phyloP scores from a whole-genome alignment of 2,888 invertebrate genomes.

The Chalcis sispes region DNA sequence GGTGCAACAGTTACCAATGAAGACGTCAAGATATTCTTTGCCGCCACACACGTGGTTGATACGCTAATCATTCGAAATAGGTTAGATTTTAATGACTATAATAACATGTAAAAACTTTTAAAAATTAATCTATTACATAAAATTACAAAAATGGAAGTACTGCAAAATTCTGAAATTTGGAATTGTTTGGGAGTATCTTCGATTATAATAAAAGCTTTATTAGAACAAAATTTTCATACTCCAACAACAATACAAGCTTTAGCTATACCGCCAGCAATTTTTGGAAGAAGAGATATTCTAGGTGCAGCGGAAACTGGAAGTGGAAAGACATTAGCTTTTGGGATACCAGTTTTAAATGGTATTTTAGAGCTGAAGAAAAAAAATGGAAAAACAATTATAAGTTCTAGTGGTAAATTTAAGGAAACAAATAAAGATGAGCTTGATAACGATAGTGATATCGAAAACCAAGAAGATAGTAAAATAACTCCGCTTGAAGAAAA shows the following conservation, averaged over 20 bases:
- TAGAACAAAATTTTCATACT: constrained; percentile 84
- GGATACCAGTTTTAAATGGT: constrained; percentile 92
- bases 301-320: constrained; percentile 99
- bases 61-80: no score
- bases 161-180: constrained; percentile 76
- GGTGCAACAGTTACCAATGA: no score
- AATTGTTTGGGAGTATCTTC: constrained; percentile 83
- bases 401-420: constrained; percentile 62
- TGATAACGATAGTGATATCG: constrained; percentile 75
- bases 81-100: no score
- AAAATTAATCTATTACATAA: no score
- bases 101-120: no score
- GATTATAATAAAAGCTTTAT: constrained; percentile 84
- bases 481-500: constrained; percentile 63
- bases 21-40: no score
- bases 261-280: constrained; percentile 88
- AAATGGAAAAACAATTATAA: constrained; percentile 64
- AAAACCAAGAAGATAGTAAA: constrained; percentile 74
- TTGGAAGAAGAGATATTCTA: constrained; percentile 92
- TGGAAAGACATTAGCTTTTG: constrained; percentile 98
- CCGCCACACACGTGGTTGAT: no score
- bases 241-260: constrained; percentile 94
- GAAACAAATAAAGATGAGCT: constrained; percentile 67
- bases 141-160: constrained; percentile 23
- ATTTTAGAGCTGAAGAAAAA: constrained; percentile 84